Evolutionary conservation across 1,140 invertebrate species (phyloP).

Genomic region (Polyergus mexicanus): DNA sequence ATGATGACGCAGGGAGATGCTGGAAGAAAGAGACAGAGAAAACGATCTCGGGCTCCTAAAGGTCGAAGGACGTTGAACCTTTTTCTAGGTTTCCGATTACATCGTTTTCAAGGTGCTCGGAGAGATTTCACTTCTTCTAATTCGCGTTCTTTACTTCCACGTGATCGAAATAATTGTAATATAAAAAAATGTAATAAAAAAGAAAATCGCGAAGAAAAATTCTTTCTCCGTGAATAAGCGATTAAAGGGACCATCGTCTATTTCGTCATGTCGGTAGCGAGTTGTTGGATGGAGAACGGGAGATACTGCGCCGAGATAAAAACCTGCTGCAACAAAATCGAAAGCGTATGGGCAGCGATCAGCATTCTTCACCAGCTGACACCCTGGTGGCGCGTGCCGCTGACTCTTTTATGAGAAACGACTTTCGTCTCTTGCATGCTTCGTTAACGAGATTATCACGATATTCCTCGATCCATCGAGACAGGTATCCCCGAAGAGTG

Average conservation of each 20-base stretch:
- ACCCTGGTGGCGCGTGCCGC: constrained; percentile 71
- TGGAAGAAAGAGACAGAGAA: constrained; percentile 18
- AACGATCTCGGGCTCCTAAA: constrained; percentile 21
- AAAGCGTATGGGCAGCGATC: constrained; percentile 73
- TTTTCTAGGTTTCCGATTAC: constrained; percentile 29
- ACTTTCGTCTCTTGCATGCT: constrained; percentile 50
- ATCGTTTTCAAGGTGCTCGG: constrained; percentile 34
- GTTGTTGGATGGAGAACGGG: constrained; percentile 29
- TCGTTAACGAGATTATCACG: constrained; percentile 69
- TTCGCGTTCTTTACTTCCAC: not conserved
- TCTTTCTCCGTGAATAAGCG: not conserved
- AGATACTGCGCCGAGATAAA: constrained; percentile 74
- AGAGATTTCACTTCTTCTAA: not conserved
- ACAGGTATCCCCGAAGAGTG: constrained; percentile 4
- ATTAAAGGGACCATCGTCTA: constrained; percentile 32
- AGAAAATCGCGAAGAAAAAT: not conserved
- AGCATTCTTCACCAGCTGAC: constrained; percentile 76
- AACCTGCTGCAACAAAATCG: constrained; percentile 65
- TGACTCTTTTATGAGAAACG: constrained; percentile 55
- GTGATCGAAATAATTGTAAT: constrained; percentile 15
- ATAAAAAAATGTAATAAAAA: no score
- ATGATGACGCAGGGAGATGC: constrained; percentile 65
- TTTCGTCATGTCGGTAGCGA: constrained; percentile 64
- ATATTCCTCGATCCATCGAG: constrained; percentile 55
- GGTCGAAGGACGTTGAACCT: constrained; percentile 67